Evolutionary conservation across 2,113 vertebrate species (phyloP).

Genomic region (Apaloderma vittatum): DNA sequence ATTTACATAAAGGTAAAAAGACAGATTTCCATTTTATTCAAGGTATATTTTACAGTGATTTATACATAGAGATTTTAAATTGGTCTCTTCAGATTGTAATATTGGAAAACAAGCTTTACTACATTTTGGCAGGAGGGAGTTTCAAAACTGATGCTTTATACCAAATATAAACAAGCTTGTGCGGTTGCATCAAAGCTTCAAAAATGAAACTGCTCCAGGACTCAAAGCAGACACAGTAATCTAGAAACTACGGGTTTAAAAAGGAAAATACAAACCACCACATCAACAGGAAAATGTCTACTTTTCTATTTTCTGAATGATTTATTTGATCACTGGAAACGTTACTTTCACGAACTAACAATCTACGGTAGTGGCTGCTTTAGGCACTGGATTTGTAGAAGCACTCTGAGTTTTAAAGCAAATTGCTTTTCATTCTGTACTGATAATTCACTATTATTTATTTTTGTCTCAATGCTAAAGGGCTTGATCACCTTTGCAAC

Average conservation of each 20-base stretch:
- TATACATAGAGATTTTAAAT: constrained; percentile 38
- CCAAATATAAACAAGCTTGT: constrained; percentile 42
- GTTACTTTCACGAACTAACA: constrained; percentile 61
- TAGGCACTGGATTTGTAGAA: constrained; percentile 74
- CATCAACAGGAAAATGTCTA: constrained; percentile 58
- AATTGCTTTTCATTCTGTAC: constrained; percentile 44
- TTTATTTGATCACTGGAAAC: constrained; percentile 58
- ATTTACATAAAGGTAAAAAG: constrained; percentile 75
- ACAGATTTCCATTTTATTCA: constrained; percentile 68
- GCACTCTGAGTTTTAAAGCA: constrained; percentile 66
- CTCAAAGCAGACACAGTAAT: constrained; percentile 68
- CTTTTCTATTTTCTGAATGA: constrained; percentile 49
- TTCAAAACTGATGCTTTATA: constrained; percentile 37
- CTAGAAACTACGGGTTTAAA: constrained; percentile 60
- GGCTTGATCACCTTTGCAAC: constrained; percentile 27
- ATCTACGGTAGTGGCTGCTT: constrained; percentile 57
- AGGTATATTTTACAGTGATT: constrained; percentile 71
- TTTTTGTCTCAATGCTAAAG: constrained; percentile 17
- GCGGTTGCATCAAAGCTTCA: constrained; percentile 41
- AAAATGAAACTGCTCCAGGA: constrained; percentile 45
- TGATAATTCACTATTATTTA: constrained; percentile 4
- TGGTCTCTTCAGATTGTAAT: constrained; percentile 51
- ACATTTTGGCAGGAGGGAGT: constrained; percentile 41
- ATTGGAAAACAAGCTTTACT: constrained; percentile 37
- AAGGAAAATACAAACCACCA: constrained; percentile 64